A percentile compares a stretch with the other conserved stretches of the same genome.
These are phyloP conservation scores for Bagarius yarrelli DNA, from an alignment of 2,113 vertebrate species.

Conservation along the genomic window DNA sequence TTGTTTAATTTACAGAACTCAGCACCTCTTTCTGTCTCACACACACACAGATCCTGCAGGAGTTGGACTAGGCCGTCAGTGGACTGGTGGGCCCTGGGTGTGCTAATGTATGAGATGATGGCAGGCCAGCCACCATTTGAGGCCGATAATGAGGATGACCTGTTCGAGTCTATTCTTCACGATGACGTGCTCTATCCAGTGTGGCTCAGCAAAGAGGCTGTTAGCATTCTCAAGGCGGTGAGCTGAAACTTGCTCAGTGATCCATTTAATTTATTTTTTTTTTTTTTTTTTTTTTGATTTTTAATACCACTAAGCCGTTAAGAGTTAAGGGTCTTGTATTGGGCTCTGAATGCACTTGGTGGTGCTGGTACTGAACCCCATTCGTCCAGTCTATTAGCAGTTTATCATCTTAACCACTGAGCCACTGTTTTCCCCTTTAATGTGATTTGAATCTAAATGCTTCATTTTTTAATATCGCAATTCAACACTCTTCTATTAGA, in stretches of 20 bases:
- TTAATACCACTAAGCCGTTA: no score
- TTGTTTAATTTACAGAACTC: neutral
- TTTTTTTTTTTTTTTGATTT: neutral
- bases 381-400: no score
- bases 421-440: no score
- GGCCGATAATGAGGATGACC: conserved; percentile 95
- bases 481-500: no score
- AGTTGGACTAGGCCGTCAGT: conserved; percentile 96
- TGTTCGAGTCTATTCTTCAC: conserved; percentile 96
- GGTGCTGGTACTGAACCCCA: no score
- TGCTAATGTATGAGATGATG: conserved; percentile 99
- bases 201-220: conserved; percentile 98
- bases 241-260: conserved; percentile 43
- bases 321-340: no score
- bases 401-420: no score
- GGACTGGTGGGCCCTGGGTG: conserved; percentile 98
- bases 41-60: conserved; percentile 86
- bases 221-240: conserved; percentile 95
- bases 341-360: no score
- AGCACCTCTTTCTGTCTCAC: neutral
- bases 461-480: no score
- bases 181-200: conserved; percentile 96
- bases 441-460: no score
- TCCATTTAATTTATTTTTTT: neutral
- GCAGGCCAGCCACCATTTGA: conserved; percentile 97